Percentiles rank a stretch among this genome's conserved stretches.
phyloP scores from a whole-genome alignment of 2,113 vertebrate species.

The Jacana jacana region DNA sequence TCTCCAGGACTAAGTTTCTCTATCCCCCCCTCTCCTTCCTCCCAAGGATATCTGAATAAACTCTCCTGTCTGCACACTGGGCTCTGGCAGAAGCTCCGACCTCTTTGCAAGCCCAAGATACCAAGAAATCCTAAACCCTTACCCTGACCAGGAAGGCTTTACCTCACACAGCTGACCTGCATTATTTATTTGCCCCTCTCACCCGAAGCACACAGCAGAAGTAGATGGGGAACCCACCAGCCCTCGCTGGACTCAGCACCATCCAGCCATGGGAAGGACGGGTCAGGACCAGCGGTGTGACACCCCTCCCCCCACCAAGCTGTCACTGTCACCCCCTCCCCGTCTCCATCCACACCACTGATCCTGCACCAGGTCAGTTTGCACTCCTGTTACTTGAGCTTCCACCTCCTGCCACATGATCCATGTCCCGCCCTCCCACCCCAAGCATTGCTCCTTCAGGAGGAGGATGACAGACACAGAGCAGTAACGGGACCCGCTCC shows the following conservation, averaged over 20 bases:
- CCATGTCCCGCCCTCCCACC: neutral
- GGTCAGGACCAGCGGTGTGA: neutral
- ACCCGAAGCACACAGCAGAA: accelerated
- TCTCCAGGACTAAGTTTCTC: neutral
- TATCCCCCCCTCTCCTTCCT: too few relatives aligned
- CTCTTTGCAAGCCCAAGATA: neutral
- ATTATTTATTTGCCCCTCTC: neutral
- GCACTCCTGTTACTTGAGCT: neutral
- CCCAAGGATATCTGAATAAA: too few relatives aligned
- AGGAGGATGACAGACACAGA: neutral
- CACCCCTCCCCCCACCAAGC: neutral
- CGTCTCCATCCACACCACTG: neutral
- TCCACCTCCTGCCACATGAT: neutral
- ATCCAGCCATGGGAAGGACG: neutral
- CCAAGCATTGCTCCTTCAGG: accelerated
- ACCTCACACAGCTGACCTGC: neutral
- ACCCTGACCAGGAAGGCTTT: neutral
- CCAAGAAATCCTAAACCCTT: neutral
- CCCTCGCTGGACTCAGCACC: neutral
- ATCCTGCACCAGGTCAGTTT: neutral
- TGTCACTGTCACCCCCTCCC: neutral
- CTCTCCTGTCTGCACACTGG: accelerated
- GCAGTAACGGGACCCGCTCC: accelerated
- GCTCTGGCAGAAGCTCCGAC: neutral
- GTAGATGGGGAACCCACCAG: neutral